Base-by-base conservation (phyloP, 2,888 invertebrate genomes). In the Dynastes grantii region DNA sequence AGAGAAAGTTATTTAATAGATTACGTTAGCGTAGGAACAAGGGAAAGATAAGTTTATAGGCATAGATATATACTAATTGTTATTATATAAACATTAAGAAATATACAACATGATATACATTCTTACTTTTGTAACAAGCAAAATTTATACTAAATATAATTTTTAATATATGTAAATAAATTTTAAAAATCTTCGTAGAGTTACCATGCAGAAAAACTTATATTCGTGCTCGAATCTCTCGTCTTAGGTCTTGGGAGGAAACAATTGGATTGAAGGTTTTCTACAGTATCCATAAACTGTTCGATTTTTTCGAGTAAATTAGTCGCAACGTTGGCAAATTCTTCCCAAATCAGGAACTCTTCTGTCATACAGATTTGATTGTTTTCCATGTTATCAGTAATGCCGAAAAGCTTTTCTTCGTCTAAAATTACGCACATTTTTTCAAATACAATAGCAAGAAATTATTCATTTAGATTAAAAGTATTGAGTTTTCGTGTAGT, bases 241-340 rank as follows among this genome's bases (percentile, higher is more conserved):
- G 82, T 82, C 78, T 80, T 83, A 32, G 78, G 77, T 53, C 6
- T 79, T 71, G 11, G 55, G 53, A 61, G 80, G 78, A 68, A 78
- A 78, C 37, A 79, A 61, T 49, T 83, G 81, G 70, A 85, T 79
- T 86, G 84, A 16, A 87, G 83, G 81, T 87, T 87, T 77, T 88
- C 88, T 73, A 87, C 85, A 2, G 87, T 87, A 65, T 89, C 89
- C 55, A 89, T 83, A 82, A 89, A 89, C 79, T 88, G 86, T 83
- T 92, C 90, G 40, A 93, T 89, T 83, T 91, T 91, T 85, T 95
- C 94, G 81, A 95, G 86, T 79, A 95, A 88, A 84, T 95, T 95
- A 58, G 94, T 92, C 0, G 94, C 95, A 0, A 95, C 94, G 22
- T 92, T 90, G 1, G 94, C 93, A 84, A 95, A 93, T 84, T 94